Evolutionary conservation across 2,113 vertebrate genomes (phyloP), one percentile per base, ranked within the genome.

Genomic region (Charina bottae): DNA sequence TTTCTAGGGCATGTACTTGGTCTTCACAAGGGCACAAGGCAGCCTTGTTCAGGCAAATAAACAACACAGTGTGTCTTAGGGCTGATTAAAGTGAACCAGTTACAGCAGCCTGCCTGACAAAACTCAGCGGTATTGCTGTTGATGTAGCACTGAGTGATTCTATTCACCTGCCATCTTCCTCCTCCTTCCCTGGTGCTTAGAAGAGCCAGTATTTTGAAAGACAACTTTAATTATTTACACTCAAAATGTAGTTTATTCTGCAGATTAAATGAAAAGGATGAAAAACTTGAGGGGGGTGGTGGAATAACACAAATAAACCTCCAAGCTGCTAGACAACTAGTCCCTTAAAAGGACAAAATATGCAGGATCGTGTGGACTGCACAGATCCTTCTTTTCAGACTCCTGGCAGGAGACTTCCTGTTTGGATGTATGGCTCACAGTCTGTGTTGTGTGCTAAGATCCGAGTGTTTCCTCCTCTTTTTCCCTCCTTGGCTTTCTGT

Each of bases 301-400:
- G 94, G 93, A 90, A 92, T 88, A 94, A 91, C 88, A 93, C 92
- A 96, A 96, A 93, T 94, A 96, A 95, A 55, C 91, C 87, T 87
- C 54, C 56, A 85, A 95, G 46, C 94, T 95, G 93, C 95, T 93
- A 96, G 95, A 96, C 90, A 94, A 91, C 19, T 95, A 92, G 88
- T 64, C 93, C 96, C 97, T 97, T 96, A 97, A 96, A 97, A 96
- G 95, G 95, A 87, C 93, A 97, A 96, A 96, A 94, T 96, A 95
- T 94, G 95, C n/a, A 0, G 84, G 37, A 0, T 55, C 93, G 91
- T 26, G 7, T 37, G 92, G 42, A 62, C 94, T 93, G 91, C 85
- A 85, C 92, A 96, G 95, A 93, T 94, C 93, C 91, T 91, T 96
- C 87, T 89, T 96, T 96, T 97, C 92, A 95, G 91, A 93, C 72